These are phyloP conservation scores for Stictocephala bisonia DNA, from an alignment of 2,888 invertebrate species.

Conservation along the genomic window DNA sequence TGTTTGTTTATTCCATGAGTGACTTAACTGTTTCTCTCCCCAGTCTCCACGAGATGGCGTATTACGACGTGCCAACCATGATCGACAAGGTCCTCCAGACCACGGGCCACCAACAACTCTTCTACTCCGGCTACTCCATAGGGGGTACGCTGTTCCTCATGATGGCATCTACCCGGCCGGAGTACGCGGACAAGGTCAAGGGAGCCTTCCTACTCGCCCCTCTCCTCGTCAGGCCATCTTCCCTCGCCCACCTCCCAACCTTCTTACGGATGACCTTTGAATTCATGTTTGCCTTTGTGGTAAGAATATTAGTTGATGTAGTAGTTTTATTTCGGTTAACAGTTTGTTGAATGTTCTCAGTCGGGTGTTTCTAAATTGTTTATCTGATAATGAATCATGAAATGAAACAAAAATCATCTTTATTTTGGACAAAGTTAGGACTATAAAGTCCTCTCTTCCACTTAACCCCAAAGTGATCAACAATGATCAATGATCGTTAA, in stretches of 20 bases:
- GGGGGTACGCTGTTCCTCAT: conserved; percentile 66
- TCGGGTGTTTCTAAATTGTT: too few relatives aligned
- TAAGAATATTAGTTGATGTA: too few relatives aligned
- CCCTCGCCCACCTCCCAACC: background rate
- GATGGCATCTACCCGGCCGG: conserved; percentile 68
- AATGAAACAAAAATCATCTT: too few relatives aligned
- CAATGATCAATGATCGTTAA: too few relatives aligned
- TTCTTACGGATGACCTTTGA: conserved; percentile 17
- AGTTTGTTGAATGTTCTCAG: too few relatives aligned
- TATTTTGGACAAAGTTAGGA: too few relatives aligned
- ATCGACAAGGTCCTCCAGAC: conserved; percentile 67
- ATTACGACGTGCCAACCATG: conserved; percentile 70
- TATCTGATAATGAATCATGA: too few relatives aligned
- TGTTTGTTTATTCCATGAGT: background rate
- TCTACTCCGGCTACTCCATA: conserved; percentile 72
- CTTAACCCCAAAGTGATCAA: too few relatives aligned
- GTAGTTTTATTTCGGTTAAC: too few relatives aligned
- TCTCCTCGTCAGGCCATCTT: conserved; percentile 31
- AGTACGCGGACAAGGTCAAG: conserved; percentile 65
- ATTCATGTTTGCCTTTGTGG: conserved; percentile 28
- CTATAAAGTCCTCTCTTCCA: too few relatives aligned
- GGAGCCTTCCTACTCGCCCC: conserved; percentile 45
- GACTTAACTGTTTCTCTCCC: conserved; percentile 52
- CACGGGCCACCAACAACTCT: conserved; percentile 60
- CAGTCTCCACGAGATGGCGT: conserved; percentile 72